These are phyloP conservation scores for Nowickia ferox DNA, from an alignment of 2,888 invertebrate genomes.

Conservation along the genomic window DNA sequence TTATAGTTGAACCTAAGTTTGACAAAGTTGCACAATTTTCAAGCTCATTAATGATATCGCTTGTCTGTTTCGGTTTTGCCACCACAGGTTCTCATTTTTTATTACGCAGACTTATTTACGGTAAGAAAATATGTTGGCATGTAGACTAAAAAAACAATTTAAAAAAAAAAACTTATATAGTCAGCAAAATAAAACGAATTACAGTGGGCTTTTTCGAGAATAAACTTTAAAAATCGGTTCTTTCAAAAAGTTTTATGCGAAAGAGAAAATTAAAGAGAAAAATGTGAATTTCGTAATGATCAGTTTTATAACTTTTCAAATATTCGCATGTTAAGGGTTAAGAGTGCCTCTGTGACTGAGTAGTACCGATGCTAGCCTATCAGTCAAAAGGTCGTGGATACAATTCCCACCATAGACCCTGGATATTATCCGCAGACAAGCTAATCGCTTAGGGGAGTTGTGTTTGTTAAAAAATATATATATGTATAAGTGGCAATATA, in stretches of 20 bases:
- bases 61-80: constrained; percentile 48
- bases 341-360: too few species aligned
- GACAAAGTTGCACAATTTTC: constrained; percentile 72
- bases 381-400: too few species aligned
- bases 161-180: background rate
- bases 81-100: constrained; percentile 23
- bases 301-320: too few species aligned
- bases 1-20: constrained; percentile 60
- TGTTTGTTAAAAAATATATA: too few species aligned
- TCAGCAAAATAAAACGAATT: background rate
- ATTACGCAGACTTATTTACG: background rate
- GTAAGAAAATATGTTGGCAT: background rate
- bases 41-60: constrained; percentile 69
- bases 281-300: too few species aligned
- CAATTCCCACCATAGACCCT: too few species aligned
- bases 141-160: constrained; percentile 22
- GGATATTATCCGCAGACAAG: too few species aligned
- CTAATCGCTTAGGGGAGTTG: too few species aligned
- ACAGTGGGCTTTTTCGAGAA: background rate
- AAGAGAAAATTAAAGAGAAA: too few species aligned
- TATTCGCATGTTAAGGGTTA: too few species aligned
- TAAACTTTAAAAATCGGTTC: background rate
- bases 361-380: too few species aligned
- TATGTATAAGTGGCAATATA: too few species aligned
- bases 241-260: background rate